phyloP scores from a whole-genome alignment of 2,888 invertebrate genomes.

The Tinea pellionella region DNA sequence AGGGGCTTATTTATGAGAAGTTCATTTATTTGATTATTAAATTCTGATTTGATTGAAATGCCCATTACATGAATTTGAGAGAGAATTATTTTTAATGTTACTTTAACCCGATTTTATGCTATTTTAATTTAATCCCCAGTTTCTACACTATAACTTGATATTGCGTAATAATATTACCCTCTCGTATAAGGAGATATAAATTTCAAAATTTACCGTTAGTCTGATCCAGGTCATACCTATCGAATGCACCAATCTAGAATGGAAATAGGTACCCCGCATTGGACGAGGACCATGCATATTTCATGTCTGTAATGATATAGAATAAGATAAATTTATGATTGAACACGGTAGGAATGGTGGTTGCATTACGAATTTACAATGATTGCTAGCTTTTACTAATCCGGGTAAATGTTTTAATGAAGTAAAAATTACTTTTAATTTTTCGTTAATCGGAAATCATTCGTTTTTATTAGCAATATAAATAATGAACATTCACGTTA shows the following conservation, averaged over 20 bases:
- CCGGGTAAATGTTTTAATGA: no score
- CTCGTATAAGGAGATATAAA: neutral
- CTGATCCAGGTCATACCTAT: conserved; percentile 7
- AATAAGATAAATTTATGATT: neutral
- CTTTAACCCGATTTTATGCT: no score
- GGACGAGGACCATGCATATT: conserved; percentile 4
- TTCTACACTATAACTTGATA: neutral
- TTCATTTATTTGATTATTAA: neutral
- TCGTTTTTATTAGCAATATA: no score
- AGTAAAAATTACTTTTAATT: no score
- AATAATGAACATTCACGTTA: no score
- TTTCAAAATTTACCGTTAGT: neutral
- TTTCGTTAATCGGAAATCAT: no score
- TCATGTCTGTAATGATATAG: conserved; percentile 1
- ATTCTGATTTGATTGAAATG: neutral
- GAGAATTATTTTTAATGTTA: no score
- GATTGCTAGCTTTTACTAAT: no score
- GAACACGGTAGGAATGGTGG: neutral
- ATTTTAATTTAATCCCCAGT: no score
- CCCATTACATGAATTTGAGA: no score
- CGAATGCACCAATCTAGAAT: conserved; percentile 21
- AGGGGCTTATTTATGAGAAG: no score
- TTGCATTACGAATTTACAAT: neutral
- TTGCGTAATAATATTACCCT: neutral
- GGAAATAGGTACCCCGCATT: conserved; percentile 19